A percentile compares a stretch with the other conserved stretches of the same genome.
Conservation (phyloP, 2,113 vertebrate species). For the Lathamus discolor region DNA sequence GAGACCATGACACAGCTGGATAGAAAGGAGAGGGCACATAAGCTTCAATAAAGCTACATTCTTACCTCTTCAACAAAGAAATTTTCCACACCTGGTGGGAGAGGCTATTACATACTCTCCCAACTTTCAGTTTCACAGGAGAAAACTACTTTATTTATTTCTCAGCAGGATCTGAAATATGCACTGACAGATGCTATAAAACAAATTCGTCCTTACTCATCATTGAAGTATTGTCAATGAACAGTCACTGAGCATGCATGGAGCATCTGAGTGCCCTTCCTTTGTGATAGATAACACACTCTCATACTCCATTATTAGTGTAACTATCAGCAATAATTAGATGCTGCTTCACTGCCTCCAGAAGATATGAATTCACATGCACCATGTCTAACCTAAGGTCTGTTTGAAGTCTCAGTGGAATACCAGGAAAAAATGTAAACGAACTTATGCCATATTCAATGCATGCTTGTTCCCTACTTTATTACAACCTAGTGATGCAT, state of each 20-base stretch:
- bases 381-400: not conserved
- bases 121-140: not conserved
- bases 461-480: not conserved
- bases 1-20: not conserved
- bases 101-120: not conserved
- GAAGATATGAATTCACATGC: not conserved
- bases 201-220: not conserved
- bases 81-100: not conserved
- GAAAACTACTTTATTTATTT: not conserved
- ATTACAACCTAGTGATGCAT: not conserved
- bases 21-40: not conserved
- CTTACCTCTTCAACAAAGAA: not conserved
- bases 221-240: not conserved
- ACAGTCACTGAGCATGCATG: not conserved
- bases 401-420: not conserved
- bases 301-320: not conserved
- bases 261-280: not conserved
- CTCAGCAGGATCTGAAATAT: not conserved
- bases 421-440: not conserved
- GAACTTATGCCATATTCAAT: not conserved
- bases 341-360: not conserved
- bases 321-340: not conserved
- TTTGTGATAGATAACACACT: not conserved
- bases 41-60: not conserved
- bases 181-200: not conserved